Evolutionary conservation across 64 coral and sea anemone species (phyloP), one percentile per base, ranked within the genome.

Genomic region (Montipora sp.): DNA sequence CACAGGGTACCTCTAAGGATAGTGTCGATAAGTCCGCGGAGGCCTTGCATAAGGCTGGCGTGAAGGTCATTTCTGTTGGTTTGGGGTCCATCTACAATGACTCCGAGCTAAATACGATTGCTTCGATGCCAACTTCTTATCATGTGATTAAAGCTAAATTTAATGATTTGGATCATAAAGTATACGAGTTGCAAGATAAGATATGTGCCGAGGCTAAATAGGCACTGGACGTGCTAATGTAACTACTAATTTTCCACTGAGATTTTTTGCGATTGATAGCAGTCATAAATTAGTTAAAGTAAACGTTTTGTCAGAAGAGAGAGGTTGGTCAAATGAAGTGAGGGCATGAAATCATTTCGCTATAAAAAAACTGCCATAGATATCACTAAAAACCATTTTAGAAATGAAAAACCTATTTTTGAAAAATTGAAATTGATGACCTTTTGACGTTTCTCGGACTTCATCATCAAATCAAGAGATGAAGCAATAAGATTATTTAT

Each of bases 61-160:
- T 94, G 27, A 49, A 53, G 19, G 92, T 94, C 18, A 75, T 94
- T 72, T 89, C 92, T 80, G 87, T 94, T 15, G 92, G 92, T 53
- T 67, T 94, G 20, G 87, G 92, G 21, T 78, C 92, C 9, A 65
- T 89, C 58, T 74, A 94, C 36, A 75, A 94, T 45, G 77, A 68
- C 16, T 16, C 57, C 11, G 77, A 89, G 46, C 87, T 94, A 46
- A 43, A 81, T 27, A 83, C 60, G 58, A 83, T 94, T 75, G 87
- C 92, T 20, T 94, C 92, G 49, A 73, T 83, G 45, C 92, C 92
- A 13, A 43, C 51, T 75, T 68, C 66, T 75, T 8, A 88, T 11
- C 65, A 94, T 58, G 87, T 94, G 12, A 75, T 94, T 19, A 89
- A 80, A 50, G 73, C 79, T 75, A 80, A 89, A 63, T 94, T 85